A percentile compares a stretch with the other conserved stretches of the same genome.
Conservation (phyloP, 2,113 vertebrate genomes). For the Arothron firmamentum region DNA sequence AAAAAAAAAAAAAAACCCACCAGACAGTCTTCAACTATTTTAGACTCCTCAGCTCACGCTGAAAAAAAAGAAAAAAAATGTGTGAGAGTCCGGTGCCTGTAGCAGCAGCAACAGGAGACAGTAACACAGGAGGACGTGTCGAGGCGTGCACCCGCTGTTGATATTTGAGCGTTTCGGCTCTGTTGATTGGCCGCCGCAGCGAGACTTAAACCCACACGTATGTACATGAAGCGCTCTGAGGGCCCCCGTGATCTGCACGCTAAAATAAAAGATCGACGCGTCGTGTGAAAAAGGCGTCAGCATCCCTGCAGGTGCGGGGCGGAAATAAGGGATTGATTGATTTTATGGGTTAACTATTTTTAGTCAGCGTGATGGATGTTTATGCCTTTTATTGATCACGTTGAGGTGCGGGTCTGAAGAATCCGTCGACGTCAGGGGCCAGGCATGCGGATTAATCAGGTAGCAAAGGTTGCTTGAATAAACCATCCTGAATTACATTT, state of each 20-base stretch:
- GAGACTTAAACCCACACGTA: conserved; percentile 25
- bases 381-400: conserved; percentile 71
- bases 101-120: conserved; percentile 59
- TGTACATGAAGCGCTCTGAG: not conserved
- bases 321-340: conserved; percentile 64
- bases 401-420: conserved; percentile 49
- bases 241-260: conserved; percentile 27
- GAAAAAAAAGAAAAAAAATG: conserved; percentile 28
- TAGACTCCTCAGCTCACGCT: not conserved
- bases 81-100: conserved; percentile 52
- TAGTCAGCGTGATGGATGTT: conserved; percentile 71
- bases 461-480: conserved; percentile 40
- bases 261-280: conserved; percentile 41
- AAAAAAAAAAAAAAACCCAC: too few relatives aligned
- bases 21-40: too few relatives aligned
- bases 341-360: conserved; percentile 66
- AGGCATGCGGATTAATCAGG: conserved; percentile 60
- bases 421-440: conserved; percentile 31
- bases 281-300: conserved; percentile 26
- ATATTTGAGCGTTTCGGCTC: conserved; percentile 51
- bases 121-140: conserved; percentile 64
- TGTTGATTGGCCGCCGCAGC: conserved; percentile 50
- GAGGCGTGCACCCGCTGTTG: conserved; percentile 52
- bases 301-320: conserved; percentile 45
- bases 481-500: conserved; percentile 53